Percentiles rank a stretch among this genome's conserved stretches.
These are phyloP conservation scores for Dermatophagoides farinae DNA, from an alignment of 1,140 invertebrate genomes.

Conservation along the genomic window DNA sequence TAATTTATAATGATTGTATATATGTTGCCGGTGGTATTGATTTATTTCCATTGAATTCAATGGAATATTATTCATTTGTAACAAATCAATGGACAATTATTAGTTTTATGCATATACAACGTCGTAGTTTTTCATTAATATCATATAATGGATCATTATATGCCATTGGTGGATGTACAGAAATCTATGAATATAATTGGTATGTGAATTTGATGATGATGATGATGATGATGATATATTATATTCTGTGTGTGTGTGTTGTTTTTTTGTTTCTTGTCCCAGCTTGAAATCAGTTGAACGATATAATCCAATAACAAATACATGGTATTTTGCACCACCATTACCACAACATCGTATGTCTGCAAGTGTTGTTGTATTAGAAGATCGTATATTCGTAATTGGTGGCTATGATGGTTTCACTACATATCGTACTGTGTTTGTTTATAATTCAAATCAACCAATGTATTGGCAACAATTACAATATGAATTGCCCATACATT, in stretches of 20 bases:
- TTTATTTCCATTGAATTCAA: constrained; percentile 26
- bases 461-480: not conserved
- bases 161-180: constrained; percentile 34
- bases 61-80: constrained; percentile 21
- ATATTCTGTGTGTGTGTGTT: too few species aligned
- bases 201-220: constrained; percentile 34
- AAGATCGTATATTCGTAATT: constrained; percentile 11
- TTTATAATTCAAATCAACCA: not conserved
- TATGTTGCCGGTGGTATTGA: constrained; percentile 43
- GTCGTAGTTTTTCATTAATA: constrained; percentile 53
- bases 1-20: constrained; percentile 32
- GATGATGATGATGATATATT: too few species aligned
- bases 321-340: constrained; percentile 13
- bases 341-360: constrained; percentile 15
- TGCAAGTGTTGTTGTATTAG: constrained; percentile 18
- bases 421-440: not conserved
- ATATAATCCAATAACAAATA: constrained; percentile 12
- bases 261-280: not conserved
- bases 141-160: constrained; percentile 44
- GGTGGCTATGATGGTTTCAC: constrained; percentile 15
- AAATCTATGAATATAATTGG: constrained; percentile 21
- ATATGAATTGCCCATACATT: not conserved
- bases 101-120: constrained; percentile 46
- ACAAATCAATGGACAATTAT: constrained; percentile 44
- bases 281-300: constrained; percentile 16